Evolutionary conservation across 2,888 invertebrate genomes (phyloP).

Genomic region (Polylopha cassiicola): DNA sequence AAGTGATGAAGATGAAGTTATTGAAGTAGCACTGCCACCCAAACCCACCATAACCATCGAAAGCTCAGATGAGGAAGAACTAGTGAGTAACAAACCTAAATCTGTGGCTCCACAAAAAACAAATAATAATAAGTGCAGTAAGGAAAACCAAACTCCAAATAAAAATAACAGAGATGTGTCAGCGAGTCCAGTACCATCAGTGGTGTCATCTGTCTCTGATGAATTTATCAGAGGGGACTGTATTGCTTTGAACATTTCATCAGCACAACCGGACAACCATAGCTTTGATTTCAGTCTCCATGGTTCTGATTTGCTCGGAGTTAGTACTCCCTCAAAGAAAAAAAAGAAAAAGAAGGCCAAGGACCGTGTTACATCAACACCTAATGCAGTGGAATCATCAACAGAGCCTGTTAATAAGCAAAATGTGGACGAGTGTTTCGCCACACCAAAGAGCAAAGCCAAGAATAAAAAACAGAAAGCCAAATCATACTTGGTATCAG

Average conservation of each 20-base stretch:
- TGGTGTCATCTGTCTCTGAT: slow-evolving; percentile 70
- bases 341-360: slow-evolving; percentile 64
- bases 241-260: slow-evolving; percentile 69
- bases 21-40: slow-evolving; percentile 65
- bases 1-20: slow-evolving; percentile 71
- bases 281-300: slow-evolving; percentile 72
- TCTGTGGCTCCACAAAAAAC: slow-evolving; percentile 28
- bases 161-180: slow-evolving; percentile 46
- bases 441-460: slow-evolving; percentile 68
- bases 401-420: slow-evolving; percentile 29
- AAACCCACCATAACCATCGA: slow-evolving; percentile 70
- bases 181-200: slow-evolving; percentile 67
- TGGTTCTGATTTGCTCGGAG: slow-evolving; percentile 60
- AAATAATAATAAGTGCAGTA: slow-evolving; percentile 25
- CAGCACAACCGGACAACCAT: slow-evolving; percentile 50
- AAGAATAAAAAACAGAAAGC: slow-evolving; percentile 62
- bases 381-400: slow-evolving; percentile 30
- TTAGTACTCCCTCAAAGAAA: slow-evolving; percentile 55
- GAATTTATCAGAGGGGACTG: slow-evolving; percentile 71
- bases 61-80: slow-evolving; percentile 70
- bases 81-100: slow-evolving; percentile 35
- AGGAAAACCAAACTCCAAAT: slow-evolving; percentile 30
- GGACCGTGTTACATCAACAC: slow-evolving; percentile 49
- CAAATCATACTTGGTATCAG: slow-evolving; percentile 55
- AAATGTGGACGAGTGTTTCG: slow-evolving; percentile 53